These are phyloP conservation scores for Melanotaenia trifasciata DNA, from an alignment of 2,797 vertebrate species.

Conservation along the genomic window DNA sequence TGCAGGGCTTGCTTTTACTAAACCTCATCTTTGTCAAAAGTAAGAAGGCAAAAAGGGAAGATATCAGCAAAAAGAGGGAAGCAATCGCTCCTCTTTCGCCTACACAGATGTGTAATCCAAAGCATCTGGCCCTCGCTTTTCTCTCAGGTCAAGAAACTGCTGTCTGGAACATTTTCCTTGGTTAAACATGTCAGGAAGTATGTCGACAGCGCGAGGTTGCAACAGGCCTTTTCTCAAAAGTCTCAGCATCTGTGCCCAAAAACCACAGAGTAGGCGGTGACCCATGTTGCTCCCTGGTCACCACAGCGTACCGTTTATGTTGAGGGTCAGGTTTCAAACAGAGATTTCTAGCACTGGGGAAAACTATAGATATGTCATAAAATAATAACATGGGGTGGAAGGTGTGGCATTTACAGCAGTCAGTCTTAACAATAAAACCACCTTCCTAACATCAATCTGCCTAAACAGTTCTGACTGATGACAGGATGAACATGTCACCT, in stretches of 20 bases:
- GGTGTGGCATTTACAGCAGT: background rate
- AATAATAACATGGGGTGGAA: background rate
- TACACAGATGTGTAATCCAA: constrained; percentile 48
- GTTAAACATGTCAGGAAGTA: constrained; percentile 26
- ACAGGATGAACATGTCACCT: background rate
- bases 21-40: background rate
- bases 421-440: background rate
- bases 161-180: constrained; percentile 23
- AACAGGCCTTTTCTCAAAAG: constrained; percentile 32
- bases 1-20: background rate
- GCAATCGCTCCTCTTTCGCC: constrained; percentile 40
- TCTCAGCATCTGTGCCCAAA: constrained; percentile 28
- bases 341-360: background rate
- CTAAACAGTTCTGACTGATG: background rate
- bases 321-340: constrained; percentile 24
- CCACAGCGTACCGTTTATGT: constrained; percentile 25
- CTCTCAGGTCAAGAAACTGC: constrained; percentile 33
- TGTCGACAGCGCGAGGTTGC: constrained; percentile 32
- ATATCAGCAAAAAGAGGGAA: constrained; percentile 42
- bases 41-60: constrained; percentile 17
- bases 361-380: background rate
- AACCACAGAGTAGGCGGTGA: constrained; percentile 41
- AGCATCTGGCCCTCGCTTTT: constrained; percentile 13
- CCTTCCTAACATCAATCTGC: background rate
- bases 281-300: constrained; percentile 32